Evolutionary conservation across 2,113 vertebrate species (phyloP).

Genomic region (Arenaria interpres): DNA sequence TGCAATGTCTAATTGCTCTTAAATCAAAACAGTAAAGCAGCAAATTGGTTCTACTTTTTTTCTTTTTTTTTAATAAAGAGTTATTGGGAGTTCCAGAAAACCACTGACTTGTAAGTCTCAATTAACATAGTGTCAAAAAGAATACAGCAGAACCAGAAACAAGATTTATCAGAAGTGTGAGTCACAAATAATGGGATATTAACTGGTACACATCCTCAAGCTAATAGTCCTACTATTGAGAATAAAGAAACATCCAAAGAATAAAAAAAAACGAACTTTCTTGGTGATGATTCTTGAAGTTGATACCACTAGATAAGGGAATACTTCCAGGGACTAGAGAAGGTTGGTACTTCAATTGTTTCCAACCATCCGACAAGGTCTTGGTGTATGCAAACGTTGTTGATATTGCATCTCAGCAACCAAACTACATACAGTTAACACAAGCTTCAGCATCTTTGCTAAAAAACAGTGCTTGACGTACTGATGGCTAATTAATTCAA

Average conservation of each 20-base stretch:
- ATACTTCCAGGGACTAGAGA: neutral
- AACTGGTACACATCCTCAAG: neutral
- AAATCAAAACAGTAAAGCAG: neutral
- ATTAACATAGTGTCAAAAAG: neutral
- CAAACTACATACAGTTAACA: neutral
- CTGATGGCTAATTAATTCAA: neutral
- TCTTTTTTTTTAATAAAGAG: neutral
- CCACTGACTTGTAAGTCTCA: neutral
- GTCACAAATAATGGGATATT: neutral
- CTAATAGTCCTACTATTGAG: neutral
- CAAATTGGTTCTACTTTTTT: neutral
- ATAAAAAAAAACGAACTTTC: neutral
- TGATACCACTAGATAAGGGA: neutral
- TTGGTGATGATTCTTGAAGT: neutral
- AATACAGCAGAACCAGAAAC: neutral
- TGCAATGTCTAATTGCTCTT: neutral
- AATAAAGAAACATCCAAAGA: neutral
- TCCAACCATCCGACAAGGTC: neutral
- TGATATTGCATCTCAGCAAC: neutral
- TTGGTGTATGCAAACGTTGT: neutral
- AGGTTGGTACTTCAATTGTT: neutral
- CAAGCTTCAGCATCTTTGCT: neutral
- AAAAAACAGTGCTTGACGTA: accelerated
- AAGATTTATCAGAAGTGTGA: neutral
- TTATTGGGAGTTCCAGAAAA: neutral